Base-by-base conservation (phyloP, 2,797 vertebrate genomes). In the Danio kyathit region DNA sequence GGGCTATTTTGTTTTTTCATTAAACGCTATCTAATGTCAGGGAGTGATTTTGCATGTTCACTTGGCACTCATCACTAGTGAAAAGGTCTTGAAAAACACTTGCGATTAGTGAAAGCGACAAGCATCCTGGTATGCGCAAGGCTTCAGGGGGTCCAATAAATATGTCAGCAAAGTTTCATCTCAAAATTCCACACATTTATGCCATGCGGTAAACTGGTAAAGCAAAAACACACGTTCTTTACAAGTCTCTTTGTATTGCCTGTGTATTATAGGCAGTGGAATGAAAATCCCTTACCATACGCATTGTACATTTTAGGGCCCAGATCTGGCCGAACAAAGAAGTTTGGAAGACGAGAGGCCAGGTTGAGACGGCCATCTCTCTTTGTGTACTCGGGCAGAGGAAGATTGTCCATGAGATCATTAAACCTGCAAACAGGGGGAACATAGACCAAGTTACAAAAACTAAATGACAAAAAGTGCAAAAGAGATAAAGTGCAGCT, bases 271-370 rank as follows among this genome's bases (percentile, higher is more conserved):
- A 11, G 40, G 19, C 12, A 61, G 5, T 13, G 63, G 16, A 17
- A 52, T 38, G 13, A 2, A 16, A 67, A 73, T 51, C 16, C 85
- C 95, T 89, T 94, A 99, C 98, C 98, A 71, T 99, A 99, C 5
- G 98, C 98, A 14, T 99, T 99, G 90, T 99, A 99, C 98, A 99
- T 99, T 93, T 99, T 99, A 73, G 98, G 98, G 78, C 98, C 98
- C 46, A 99, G 92, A 89, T 99, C 98, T 21, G 98, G 98, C 84
- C 98, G 96, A 81, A 99, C 98, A 85, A 99, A 99, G 88, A 99
- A 99, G 93, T 97, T 98, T 79, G 98, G 98, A 46, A 99, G 93
- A 65, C 98, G 96, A 19, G 98, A 96, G 29, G 98, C 98, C 80
- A 99, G 94, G 91, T 99, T 99, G 64, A 99, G 93, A 83, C 97